Base-by-base conservation (phyloP, 2,797 vertebrate species). In the Chrysocyon brachyurus region DNA sequence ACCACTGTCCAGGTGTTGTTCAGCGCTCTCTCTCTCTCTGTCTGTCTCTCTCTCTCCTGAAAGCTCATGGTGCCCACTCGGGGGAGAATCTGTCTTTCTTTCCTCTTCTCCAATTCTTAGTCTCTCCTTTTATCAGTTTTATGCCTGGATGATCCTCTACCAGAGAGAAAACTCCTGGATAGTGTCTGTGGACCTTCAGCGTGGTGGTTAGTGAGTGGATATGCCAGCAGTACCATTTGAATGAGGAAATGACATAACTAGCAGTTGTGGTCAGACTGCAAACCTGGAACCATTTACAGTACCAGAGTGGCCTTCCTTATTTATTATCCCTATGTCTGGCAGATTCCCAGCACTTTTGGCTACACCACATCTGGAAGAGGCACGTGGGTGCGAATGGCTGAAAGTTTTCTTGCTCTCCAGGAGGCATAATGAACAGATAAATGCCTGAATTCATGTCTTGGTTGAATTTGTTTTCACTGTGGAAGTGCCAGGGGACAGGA, bases 401-500 rank as follows among this genome's bases (percentile, higher is more conserved):
- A 56, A 49, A 7, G 21, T 78, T 72, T 54, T n/a, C 73, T 87
- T 79, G 46, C n/a, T 79, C 26, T 64, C 64, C 46, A 63, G 70
- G 70, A 79, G 52, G 79, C 46, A 9, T 1, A 21, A 19, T 61
- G 12, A 89, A 54, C 36, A 49, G 22, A 52, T 33, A 40, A 54
- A 72, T 66, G 36, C 46, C 16, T 70, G 57, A 93, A 66, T 89
- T 83, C 36, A 15, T 54, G 64, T 83, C 12, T 83, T 5, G 26
- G 57, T 19, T 40, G 17, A 83, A 56, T 92, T 94, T 66, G 46
- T 46, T 75, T 89, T 92, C 59, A 86, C 19, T 52, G 2, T 77
- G 63, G 17, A 92, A 72, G 56, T 59, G 64, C 77, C 81, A 82
- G 52, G 40, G 86, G 33, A 79, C 64, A 81, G 33, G 59, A 89